These are phyloP conservation scores for Yasuhikotakia modesta DNA, from an alignment of 2,797 vertebrate species.

Conservation along the genomic window DNA sequence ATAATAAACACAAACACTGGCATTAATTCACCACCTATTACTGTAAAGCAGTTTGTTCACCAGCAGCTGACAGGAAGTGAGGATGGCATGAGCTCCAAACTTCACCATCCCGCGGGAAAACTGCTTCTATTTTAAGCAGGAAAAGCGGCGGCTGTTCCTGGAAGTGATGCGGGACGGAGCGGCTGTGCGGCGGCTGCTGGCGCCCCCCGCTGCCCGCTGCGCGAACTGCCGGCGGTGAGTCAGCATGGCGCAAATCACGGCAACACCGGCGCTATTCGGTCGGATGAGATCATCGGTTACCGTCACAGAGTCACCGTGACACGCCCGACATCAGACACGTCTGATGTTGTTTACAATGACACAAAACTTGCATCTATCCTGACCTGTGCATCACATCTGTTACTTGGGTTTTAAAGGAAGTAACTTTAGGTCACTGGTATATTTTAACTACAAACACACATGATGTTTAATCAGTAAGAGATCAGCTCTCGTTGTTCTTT, in stretches of 20 bases:
- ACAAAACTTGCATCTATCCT: too few relatives aligned
- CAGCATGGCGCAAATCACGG: conserved; percentile 62
- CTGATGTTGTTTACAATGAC: too few relatives aligned
- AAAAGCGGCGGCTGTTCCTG: conserved; percentile 28
- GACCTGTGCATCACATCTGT: too few relatives aligned
- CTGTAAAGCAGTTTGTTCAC: background rate
- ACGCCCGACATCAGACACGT: too few relatives aligned
- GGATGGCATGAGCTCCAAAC: conserved; percentile 22
- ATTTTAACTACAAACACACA: too few relatives aligned
- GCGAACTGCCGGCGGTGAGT: conserved; percentile 38
- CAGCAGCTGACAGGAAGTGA: conserved; percentile 35
- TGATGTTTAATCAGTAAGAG: too few relatives aligned
- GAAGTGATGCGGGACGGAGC: conserved; percentile 26
- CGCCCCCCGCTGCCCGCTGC: conserved; percentile 50
- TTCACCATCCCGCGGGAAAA: background rate
- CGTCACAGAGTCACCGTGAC: conserved; percentile 28
- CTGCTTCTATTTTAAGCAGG: conserved; percentile 27
- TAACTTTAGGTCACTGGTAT: too few relatives aligned
- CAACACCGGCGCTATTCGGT: conserved; percentile 52
- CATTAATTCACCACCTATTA: background rate
- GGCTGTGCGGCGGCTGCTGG: background rate
- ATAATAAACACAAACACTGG: background rate
- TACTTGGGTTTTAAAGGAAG: too few relatives aligned
- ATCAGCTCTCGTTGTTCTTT: too few relatives aligned
- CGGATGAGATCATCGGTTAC: conserved; percentile 53